Evolutionary conservation across 1,140 invertebrate species (phyloP).

Genomic region (Philopotamus ludificatus): DNA sequence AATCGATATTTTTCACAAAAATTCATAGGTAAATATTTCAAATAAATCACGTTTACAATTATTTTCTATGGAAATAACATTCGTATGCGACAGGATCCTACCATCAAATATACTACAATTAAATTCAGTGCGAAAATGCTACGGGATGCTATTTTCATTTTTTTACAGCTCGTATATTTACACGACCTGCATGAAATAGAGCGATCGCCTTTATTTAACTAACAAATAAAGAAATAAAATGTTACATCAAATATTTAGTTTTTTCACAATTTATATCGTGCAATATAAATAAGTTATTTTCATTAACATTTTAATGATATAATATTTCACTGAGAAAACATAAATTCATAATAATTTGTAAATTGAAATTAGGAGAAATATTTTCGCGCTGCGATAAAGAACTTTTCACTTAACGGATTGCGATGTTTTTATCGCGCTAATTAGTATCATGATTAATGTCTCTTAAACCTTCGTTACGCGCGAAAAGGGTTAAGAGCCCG

Average conservation of each 20-base stretch:
- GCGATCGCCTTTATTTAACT: background rate
- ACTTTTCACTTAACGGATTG: conserved; percentile 1
- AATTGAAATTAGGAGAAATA: too few species aligned
- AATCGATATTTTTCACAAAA: too few species aligned
- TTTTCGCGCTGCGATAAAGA: too few species aligned
- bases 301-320: too few species aligned
- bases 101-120: background rate
- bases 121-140: conserved; percentile 3
- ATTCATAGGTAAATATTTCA: too few species aligned
- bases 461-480: conserved; percentile 35
- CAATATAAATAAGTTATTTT: too few species aligned
- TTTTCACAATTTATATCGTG: too few species aligned
- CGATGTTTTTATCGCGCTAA: conserved; percentile 39
- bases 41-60: too few species aligned
- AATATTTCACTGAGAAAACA: too few species aligned
- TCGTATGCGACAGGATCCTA: background rate
- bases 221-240: background rate
- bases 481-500: conserved; percentile 39
- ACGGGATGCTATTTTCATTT: background rate
- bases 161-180: background rate
- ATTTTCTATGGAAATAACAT: too few species aligned
- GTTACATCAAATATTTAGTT: too few species aligned
- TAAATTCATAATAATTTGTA: too few species aligned
- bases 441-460: conserved; percentile 39
- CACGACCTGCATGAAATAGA: background rate